phyloP scores from a whole-genome alignment of 2,797 vertebrate species.

The Poecile montanus region DNA sequence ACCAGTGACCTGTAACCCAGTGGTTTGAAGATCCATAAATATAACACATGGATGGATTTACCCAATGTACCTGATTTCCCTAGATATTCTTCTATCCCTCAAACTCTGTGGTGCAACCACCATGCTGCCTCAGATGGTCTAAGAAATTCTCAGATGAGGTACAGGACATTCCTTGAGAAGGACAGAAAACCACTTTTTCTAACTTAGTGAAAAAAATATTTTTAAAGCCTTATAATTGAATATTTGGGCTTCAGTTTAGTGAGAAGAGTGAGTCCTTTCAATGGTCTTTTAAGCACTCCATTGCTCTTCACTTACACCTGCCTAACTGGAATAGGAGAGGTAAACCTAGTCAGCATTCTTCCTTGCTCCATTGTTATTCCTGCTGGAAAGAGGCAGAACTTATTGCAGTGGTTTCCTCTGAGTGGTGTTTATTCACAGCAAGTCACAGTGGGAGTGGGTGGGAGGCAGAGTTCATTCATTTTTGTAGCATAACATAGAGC shows the following conservation, averaged over 20 bases:
- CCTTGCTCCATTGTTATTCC: background rate
- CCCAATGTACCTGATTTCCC: background rate
- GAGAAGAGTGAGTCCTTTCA: background rate
- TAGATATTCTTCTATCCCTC: background rate
- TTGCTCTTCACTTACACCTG: background rate
- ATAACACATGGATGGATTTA: background rate
- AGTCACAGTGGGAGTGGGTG: conserved; percentile 66
- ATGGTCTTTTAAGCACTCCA: background rate
- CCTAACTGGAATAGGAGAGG: background rate
- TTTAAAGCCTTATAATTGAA: background rate
- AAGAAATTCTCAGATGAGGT: background rate
- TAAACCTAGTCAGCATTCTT: background rate
- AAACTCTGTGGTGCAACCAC: background rate
- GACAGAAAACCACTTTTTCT: background rate
- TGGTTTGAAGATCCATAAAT: background rate
- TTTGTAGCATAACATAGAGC: conserved; percentile 55
- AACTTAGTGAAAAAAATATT: background rate
- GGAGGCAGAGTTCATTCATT: conserved; percentile 67
- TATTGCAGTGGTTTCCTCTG: background rate
- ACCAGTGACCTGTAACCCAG: background rate
- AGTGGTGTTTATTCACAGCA: conserved; percentile 55
- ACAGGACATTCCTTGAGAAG: background rate
- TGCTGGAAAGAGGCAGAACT: conserved; percentile 23
- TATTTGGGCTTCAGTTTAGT: background rate
- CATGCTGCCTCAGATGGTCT: background rate